Base-by-base conservation (phyloP, 2,888 invertebrate species). In the Alsophila aescularia region DNA sequence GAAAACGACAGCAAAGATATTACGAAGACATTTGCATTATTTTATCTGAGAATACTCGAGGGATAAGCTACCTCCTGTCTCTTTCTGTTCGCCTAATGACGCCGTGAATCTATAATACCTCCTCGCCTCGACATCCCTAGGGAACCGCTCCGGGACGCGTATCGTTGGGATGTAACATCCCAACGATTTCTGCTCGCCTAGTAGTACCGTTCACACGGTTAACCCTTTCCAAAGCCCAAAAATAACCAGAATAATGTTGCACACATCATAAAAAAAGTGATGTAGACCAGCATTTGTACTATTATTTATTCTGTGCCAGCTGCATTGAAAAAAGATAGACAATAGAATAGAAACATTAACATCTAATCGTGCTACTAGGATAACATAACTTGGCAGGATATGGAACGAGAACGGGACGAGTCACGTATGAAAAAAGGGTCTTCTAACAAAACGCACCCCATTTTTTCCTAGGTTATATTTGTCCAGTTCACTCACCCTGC, bases 61-160 rank as follows among this genome's bases (percentile, higher is more conserved):
- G 29, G 36, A 47, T 48, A 51, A 41, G 10, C 40, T 39, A 75
- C 64, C 72, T 76, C 72, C 67, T 70, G 50, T 50, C 34, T 42
- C 50, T 64, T 60, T 72, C 75, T 83, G 76, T 58, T 65, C 62
- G 59, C 81, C 82, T 83, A 76, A 75, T 81, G 70, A 72, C 61
- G 68, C 66, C 71, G 73, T 83, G 82, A 82, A 83, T 81, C 69
- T 67, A 69, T 85, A 81, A 84, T 81, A 73, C 67, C 74, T 58
- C 60, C 60, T 60, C 47, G 61, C 60, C 60, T 60, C 47, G 61
- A 66, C 60, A 61, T 72, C 79, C 74, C 68, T 27, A 54, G 70
- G 76, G 78, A 72, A 62, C 66, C 18, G 58, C 52, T 57, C 62
- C 39, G 49, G 47, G 60, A 50, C 32, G 32, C 60, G 42, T 45